A percentile compares a stretch with the other conserved stretches of the same genome.
phyloP scores from a whole-genome alignment of 2,113 vertebrate genomes.

The Fulmarus glacialis region DNA sequence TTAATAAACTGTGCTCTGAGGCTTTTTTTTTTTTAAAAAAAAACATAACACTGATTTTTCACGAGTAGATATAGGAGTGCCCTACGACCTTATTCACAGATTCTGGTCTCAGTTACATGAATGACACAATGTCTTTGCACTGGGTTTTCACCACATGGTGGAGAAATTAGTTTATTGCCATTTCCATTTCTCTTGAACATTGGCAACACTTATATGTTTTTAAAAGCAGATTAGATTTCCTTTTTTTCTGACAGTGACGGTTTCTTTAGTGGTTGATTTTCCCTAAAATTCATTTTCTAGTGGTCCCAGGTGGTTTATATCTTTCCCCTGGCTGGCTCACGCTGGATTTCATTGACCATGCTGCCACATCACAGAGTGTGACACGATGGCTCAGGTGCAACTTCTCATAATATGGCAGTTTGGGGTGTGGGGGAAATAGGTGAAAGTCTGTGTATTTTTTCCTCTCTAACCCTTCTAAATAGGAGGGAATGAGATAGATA shows the following conservation, averaged over 20 bases:
- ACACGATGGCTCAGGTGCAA: background rate
- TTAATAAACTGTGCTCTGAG: background rate
- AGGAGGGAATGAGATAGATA: background rate
- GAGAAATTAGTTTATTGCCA: background rate
- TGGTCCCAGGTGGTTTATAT: background rate
- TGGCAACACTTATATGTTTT: background rate
- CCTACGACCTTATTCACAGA: background rate
- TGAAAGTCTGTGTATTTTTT: background rate
- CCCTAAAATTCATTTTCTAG: background rate
- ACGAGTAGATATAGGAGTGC: background rate
- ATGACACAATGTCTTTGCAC: background rate
- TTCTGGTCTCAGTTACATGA: background rate
- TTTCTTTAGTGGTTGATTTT: background rate
- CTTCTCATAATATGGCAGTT: background rate
- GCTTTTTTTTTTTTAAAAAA: background rate
- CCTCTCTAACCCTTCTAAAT: background rate
- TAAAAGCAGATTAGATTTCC: background rate
- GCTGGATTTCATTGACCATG: background rate
- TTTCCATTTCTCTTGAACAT: background rate
- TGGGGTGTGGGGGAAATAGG: background rate
- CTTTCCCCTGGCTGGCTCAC: background rate
- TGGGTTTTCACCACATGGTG: background rate
- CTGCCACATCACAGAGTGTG: background rate
- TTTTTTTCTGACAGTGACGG: background rate
- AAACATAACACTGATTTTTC: background rate